A percentile compares a stretch with the other conserved stretches of the same genome.
phyloP scores from a whole-genome alignment of 2,113 vertebrate genomes.

The Ailurus styani region DNA sequence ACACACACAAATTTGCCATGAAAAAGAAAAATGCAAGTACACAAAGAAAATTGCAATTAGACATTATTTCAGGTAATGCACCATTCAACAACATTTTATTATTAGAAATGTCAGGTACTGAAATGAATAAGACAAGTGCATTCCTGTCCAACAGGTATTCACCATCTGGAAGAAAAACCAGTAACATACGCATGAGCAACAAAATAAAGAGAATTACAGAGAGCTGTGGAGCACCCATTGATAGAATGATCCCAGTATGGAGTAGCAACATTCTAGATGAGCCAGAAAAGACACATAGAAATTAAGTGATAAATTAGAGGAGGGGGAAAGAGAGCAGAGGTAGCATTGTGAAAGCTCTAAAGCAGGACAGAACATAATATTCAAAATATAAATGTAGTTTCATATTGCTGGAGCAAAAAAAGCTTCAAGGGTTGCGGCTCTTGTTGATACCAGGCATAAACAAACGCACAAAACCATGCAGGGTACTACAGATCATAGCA shows the following conservation, averaged over 20 bases:
- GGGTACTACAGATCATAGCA: neutral
- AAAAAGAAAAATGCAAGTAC: neutral
- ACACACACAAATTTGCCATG: neutral
- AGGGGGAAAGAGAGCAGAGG: neutral
- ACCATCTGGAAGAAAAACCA: neutral
- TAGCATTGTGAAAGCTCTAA: neutral
- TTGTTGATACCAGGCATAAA: neutral
- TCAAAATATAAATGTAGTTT: neutral
- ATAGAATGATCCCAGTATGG: neutral
- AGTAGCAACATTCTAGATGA: neutral
- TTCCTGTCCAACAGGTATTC: neutral
- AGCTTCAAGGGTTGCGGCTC: neutral
- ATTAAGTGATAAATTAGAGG: neutral
- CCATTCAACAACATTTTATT: neutral
- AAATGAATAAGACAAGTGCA: neutral
- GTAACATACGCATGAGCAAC: neutral
- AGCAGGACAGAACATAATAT: neutral
- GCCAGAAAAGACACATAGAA: neutral
- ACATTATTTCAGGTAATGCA: neutral
- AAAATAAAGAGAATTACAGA: neutral
- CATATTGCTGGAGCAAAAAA: neutral
- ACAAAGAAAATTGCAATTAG: neutral
- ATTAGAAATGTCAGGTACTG: neutral
- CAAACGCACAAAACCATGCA: neutral
- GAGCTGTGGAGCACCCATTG: neutral